Evolutionary conservation across 2,888 invertebrate species (phyloP).

Genomic region (Orchesella flavescens): DNA sequence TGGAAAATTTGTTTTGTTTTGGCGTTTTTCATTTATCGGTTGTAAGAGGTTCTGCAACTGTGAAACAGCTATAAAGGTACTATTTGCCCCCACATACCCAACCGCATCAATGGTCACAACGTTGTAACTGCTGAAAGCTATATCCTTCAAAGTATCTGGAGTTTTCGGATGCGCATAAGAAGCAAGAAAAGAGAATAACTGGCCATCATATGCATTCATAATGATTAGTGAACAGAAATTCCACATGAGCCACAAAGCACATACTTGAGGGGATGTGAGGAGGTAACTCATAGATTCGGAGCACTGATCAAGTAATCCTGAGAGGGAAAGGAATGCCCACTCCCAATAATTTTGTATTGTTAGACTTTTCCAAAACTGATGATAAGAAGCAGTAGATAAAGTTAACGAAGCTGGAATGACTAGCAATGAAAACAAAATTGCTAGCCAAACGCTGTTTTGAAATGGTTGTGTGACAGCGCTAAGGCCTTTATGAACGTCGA

Average conservation of each 20-base stretch:
- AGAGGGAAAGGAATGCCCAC: conserved; percentile 22
- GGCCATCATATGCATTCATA: conserved; percentile 37
- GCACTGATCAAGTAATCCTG: conserved; percentile 20
- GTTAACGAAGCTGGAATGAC: background rate
- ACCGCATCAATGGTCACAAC: background rate
- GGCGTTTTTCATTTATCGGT: background rate
- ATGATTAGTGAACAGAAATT: conserved; percentile 14
- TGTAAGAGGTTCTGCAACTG: too few species aligned
- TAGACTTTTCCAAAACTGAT: background rate
- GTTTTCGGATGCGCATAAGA: background rate
- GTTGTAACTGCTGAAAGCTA: background rate
- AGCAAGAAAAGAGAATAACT: conserved; percentile 32
- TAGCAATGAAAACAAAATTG: background rate
- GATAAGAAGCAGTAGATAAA: background rate
- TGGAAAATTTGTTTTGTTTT: background rate
- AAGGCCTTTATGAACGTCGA: background rate
- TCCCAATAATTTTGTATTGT: conserved; percentile 14
- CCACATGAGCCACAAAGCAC: conserved; percentile 25
- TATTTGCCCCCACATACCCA: too few species aligned
- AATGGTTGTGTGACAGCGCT: conserved; percentile 35
- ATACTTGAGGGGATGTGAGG: background rate
- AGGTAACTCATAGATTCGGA: background rate
- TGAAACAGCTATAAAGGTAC: too few species aligned
- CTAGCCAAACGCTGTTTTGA: conserved; percentile 4
- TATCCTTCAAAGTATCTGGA: background rate